A percentile compares a stretch with the other conserved stretches of the same genome.
Conservation (phyloP, 2,888 invertebrate genomes). For the Tridacna gigas region DNA sequence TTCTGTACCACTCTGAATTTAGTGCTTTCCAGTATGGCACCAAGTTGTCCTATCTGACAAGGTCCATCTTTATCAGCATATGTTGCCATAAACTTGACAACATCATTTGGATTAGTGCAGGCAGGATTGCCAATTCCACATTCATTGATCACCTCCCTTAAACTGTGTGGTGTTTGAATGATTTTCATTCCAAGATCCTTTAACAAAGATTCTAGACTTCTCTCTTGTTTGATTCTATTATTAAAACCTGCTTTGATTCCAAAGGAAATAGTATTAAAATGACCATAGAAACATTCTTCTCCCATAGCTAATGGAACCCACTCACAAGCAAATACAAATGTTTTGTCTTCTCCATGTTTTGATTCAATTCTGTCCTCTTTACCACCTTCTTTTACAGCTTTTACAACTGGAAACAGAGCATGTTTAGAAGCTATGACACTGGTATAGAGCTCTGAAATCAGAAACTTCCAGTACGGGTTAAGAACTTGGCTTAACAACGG, state of each 20-base stretch:
- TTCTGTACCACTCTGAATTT: neutral
- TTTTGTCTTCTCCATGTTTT: neutral
- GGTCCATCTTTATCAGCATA: slow-evolving; percentile 1
- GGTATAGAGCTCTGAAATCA: slow-evolving; percentile 22
- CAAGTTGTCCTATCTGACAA: neutral
- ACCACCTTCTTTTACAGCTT: neutral
- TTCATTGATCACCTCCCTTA: neutral
- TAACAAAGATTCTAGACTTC: slow-evolving; percentile 1
- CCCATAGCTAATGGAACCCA: slow-evolving; percentile 21
- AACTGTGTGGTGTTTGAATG: slow-evolving; percentile 10
- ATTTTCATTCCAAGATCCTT: slow-evolving; percentile 37
- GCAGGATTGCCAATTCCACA: neutral
- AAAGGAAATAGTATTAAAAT: slow-evolving; percentile 20
- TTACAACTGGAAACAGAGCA: slow-evolving; percentile 14
- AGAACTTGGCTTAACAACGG: neutral
- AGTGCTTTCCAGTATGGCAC: neutral
- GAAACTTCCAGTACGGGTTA: slow-evolving; percentile 15
- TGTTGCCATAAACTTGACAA: slow-evolving; percentile 26
- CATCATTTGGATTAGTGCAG: slow-evolving; percentile 3
- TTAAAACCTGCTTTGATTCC: neutral
- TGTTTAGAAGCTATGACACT: neutral
- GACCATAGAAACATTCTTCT: neutral
- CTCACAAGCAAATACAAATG: neutral
- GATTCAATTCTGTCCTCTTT: neutral
- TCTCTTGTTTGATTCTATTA: neutral